A percentile compares a stretch with the other conserved stretches of the same genome.
These are phyloP conservation scores for Diarsia rubi DNA, from an alignment of 2,888 invertebrate genomes.

Conservation along the genomic window DNA sequence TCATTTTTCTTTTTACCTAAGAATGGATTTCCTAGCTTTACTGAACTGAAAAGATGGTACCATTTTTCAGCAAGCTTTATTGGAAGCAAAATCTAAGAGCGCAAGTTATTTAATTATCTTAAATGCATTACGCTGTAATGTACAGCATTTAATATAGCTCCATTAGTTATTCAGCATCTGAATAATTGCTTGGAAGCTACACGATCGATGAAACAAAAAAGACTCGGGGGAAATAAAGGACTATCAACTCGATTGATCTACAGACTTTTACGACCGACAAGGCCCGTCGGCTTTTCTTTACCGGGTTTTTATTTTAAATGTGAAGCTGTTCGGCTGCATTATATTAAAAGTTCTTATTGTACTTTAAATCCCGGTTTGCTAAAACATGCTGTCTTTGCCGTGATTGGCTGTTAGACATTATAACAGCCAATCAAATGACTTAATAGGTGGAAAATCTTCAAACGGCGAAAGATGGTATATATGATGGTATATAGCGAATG, in stretches of 20 bases:
- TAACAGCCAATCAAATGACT: not conserved
- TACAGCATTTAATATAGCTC: not conserved
- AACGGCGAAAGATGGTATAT: too few relatives aligned
- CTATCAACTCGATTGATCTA: slow-evolving; percentile 15
- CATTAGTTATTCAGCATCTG: slow-evolving; percentile 18
- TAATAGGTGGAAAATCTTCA: not conserved
- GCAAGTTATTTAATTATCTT: not conserved
- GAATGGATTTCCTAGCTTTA: not conserved
- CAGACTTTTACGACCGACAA: slow-evolving; percentile 8
- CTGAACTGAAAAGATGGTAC: not conserved
- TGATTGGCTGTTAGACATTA: not conserved
- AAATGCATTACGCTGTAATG: slow-evolving; percentile 24
- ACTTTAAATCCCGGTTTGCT: not conserved
- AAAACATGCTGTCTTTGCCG: not conserved
- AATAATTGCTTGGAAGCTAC: slow-evolving; percentile 19
- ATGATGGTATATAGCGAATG: too few relatives aligned
- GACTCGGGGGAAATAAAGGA: not conserved
- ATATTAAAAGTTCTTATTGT: not conserved
- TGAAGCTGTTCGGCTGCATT: not conserved
- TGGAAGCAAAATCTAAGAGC: not conserved
- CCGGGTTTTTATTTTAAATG: not conserved
- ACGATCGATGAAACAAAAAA: slow-evolving; percentile 1
- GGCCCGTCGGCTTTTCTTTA: slow-evolving; percentile 40
- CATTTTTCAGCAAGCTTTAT: not conserved
- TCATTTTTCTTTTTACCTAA: too few relatives aligned